Base-by-base conservation (phyloP, 2,888 invertebrate genomes). In the Zootermopsis nevadensis region DNA sequence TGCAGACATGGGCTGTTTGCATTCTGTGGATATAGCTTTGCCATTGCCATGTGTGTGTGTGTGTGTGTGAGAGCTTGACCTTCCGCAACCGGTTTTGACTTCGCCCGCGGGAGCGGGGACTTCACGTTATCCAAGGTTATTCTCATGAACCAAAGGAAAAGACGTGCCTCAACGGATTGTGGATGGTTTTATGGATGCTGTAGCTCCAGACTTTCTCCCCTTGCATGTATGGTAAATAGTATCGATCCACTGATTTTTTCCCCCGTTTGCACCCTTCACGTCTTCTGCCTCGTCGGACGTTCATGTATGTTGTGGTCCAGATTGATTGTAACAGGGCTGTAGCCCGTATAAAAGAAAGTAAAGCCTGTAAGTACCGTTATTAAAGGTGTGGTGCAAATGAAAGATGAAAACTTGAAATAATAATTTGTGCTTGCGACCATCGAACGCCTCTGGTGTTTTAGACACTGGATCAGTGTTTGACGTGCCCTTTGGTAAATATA, bases 71-170 rank as follows among this genome's bases (percentile, higher is more conserved):
- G 12, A 60, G 60, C 66, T 38, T 66, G 55, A 74, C 82, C 82
- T 67, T 80, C 42, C 80, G n/a, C 67, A 82, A 82, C 82, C 82
- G 82, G 82, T 83, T 82, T 82, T 53, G 55, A 31, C 24, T 15
- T 53, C 77, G 77, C 77, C 77, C 22, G 22, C 22, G 48, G 42
- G 24, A 38, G 74, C 22, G 30, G 48, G 76, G 77, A 31, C 55
- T 19, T 6, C 42, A 31, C 31, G 80, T 60, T 66, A 35, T 27
- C 42, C 80, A 80, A 80, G 80, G 67, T 30, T 80, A 80, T 80
- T 80, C 22, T 67, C 80, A 80, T 35, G 67, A 2, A 30, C 42
- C 69, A 27, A 27, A 12, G 27, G 27, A 1, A n/a, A 10, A 27
- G 27, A 66, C 30, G 7, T 66, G 66, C 19, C 66, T 30, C n/a